These are phyloP conservation scores for Apodemus speciosus DNA, from an alignment of 2,113 vertebrate genomes.

Conservation along the genomic window DNA sequence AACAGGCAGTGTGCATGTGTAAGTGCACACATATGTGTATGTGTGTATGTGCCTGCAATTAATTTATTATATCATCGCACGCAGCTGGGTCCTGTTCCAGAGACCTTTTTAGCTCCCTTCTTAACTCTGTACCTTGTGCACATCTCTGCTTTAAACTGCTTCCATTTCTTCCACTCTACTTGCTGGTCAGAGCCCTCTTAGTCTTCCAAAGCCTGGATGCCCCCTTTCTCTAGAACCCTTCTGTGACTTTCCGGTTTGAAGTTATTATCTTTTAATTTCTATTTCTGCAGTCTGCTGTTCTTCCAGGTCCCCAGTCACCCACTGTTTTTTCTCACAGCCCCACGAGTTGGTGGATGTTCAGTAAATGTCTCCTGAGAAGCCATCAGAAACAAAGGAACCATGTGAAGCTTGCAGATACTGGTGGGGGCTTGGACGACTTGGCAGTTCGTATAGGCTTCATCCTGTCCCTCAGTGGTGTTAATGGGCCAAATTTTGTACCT, in stretches of 20 bases:
- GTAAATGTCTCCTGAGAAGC: neutral
- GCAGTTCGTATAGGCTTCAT: too few relatives aligned
- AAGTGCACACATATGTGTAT: neutral
- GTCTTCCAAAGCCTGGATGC: neutral
- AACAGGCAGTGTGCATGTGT: neutral
- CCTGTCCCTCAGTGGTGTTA: too few relatives aligned
- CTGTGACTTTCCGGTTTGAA: neutral
- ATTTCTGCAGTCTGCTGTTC: neutral
- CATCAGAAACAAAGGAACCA: neutral
- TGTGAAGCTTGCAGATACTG: neutral
- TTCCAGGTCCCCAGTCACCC: neutral
- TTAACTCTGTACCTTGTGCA: neutral
- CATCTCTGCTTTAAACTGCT: neutral
- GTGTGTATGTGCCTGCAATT: neutral
- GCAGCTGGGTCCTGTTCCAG: neutral
- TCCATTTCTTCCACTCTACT: neutral
- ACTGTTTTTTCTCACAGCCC: neutral
- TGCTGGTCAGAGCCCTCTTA: neutral
- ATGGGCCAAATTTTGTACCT: neutral
- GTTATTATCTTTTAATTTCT: constrained; percentile 17
- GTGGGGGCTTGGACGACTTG: neutral
- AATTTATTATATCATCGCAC: neutral
- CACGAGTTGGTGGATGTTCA: fast-evolving
- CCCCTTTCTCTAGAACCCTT: neutral
- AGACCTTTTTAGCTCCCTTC: neutral